These are phyloP conservation scores for Papilio polyxenes DNA, from an alignment of 1,140 invertebrate genomes.

Conservation along the genomic window DNA sequence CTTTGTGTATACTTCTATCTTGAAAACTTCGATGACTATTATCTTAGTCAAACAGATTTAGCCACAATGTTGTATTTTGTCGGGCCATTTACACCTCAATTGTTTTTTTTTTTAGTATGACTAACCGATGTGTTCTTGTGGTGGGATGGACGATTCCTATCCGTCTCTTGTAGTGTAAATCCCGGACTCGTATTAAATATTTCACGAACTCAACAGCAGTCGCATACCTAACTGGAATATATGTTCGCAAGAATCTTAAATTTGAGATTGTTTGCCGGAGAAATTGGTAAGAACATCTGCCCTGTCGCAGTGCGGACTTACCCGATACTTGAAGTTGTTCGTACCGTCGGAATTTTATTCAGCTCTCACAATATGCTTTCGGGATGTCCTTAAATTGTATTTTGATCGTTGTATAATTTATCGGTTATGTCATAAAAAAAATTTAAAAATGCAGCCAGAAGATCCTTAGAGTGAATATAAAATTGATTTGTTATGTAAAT, in stretches of 20 bases:
- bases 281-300: constrained; percentile 33
- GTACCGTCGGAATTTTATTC: background rate
- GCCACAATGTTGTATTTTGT: too few species aligned
- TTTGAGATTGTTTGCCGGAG: constrained; percentile 32
- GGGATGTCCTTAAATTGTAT: constrained; percentile 7
- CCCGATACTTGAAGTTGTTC: constrained; percentile 22
- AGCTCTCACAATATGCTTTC: background rate
- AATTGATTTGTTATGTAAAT: background rate
- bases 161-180: background rate
- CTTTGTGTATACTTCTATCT: too few species aligned
- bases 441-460: too few species aligned
- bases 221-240: constrained; percentile 5
- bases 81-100: too few species aligned
- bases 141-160: constrained; percentile 6
- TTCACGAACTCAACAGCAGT: constrained; percentile 22
- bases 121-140: background rate
- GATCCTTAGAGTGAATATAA: too few species aligned
- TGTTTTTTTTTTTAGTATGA: background rate
- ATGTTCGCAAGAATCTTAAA: constrained; percentile 30
- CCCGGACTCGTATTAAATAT: constrained; percentile 20
- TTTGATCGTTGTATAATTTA: background rate
- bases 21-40: too few species aligned
- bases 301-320: constrained; percentile 34
- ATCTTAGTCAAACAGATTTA: too few species aligned
- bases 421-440: too few species aligned